phyloP scores from a whole-genome alignment of 2,113 vertebrate species.

The Charina bottae region DNA sequence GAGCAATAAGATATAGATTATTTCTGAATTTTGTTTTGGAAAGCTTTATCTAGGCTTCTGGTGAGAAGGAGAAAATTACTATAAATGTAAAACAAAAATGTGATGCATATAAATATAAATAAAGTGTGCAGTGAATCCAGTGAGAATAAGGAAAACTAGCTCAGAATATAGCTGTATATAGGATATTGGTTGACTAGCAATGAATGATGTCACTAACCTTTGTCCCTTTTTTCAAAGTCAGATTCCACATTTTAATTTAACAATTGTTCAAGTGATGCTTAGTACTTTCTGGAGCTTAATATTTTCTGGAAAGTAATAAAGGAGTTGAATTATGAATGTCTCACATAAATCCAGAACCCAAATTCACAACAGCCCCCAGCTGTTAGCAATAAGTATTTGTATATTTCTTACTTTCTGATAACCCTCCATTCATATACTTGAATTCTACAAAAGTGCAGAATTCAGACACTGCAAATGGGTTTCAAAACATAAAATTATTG shows the following conservation, averaged over 20 bases:
- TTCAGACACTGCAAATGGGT: neutral
- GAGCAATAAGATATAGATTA: neutral
- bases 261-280: neutral
- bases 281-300: neutral
- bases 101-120: neutral
- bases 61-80: neutral
- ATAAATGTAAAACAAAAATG: neutral
- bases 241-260: conserved; percentile 4
- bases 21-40: neutral
- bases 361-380: neutral
- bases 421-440: neutral
- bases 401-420: neutral
- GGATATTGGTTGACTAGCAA: neutral
- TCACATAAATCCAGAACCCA: neutral
- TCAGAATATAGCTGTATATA: neutral
- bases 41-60: neutral
- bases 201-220: neutral
- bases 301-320: neutral
- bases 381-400: neutral
- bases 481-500: neutral
- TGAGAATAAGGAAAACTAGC: neutral
- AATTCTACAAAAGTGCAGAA: neutral
- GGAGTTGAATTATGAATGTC: neutral
- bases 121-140: neutral
- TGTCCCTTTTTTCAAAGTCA: neutral